These are phyloP conservation scores for Tuberolachnus salignus DNA, from an alignment of 2,888 invertebrate species.

Conservation along the genomic window DNA sequence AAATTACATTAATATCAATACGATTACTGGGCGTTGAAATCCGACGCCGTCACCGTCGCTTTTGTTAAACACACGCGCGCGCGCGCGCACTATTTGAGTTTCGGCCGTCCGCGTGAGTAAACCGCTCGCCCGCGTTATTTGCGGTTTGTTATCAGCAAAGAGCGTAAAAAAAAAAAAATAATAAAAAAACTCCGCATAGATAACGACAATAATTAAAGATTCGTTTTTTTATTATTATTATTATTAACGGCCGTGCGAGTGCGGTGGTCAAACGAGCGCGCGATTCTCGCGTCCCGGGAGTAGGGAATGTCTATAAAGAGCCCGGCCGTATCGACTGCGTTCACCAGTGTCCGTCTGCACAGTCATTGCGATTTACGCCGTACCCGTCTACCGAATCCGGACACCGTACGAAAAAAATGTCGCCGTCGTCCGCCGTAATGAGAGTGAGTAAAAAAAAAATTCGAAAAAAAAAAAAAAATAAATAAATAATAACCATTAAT, in stretches of 20 bases:
- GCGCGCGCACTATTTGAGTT: too few relatives aligned
- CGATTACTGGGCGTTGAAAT: not conserved
- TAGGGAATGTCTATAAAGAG: slow-evolving; percentile 49
- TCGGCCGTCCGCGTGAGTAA: too few relatives aligned
- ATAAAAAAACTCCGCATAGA: not conserved
- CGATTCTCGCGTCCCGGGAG: slow-evolving; percentile 31
- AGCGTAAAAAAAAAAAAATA: too few relatives aligned
- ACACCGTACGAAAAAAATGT: not conserved
- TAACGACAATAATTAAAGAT: not conserved
- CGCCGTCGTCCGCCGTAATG: not conserved
- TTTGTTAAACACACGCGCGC: not conserved
- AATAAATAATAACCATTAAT: not conserved
- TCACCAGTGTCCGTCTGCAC: slow-evolving; percentile 14
- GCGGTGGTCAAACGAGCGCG: too few relatives aligned
- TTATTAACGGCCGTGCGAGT: not conserved
- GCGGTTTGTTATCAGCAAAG: too few relatives aligned
- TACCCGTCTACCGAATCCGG: not conserved
- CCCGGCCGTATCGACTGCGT: not conserved
- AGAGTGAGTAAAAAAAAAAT: slow-evolving; percentile 9
- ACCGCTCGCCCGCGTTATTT: too few relatives aligned
- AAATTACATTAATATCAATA: too few relatives aligned
- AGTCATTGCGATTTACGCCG: not conserved
- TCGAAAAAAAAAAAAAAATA: not conserved
- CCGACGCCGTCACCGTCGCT: not conserved
- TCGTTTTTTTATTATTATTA: not conserved